Percentiles rank a stretch among this genome's conserved stretches.
These are phyloP conservation scores for Corapipo altera DNA, from an alignment of 2,113 vertebrate species.

Conservation along the genomic window DNA sequence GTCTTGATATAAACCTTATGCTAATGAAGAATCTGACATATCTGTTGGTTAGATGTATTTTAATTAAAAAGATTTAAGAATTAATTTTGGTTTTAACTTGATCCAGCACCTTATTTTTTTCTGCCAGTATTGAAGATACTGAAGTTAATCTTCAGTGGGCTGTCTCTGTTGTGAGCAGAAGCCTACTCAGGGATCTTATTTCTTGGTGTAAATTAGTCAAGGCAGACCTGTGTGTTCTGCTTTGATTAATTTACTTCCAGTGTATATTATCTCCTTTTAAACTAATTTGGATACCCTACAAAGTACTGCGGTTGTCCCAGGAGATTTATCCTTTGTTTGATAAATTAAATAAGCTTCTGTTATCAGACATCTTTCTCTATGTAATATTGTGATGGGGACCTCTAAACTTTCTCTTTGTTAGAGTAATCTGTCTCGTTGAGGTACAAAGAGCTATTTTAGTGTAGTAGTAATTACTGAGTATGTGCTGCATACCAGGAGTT, in stretches of 20 bases:
- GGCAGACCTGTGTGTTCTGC: neutral
- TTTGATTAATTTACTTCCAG: neutral
- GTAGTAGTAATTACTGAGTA: neutral
- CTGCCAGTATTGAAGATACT: neutral
- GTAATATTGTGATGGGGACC: neutral
- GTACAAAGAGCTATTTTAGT: neutral
- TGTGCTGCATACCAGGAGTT: neutral
- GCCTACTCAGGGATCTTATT: neutral
- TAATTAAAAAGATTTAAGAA: neutral
- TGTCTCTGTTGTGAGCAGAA: neutral
- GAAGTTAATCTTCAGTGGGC: neutral
- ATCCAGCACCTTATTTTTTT: neutral
- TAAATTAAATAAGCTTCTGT: neutral
- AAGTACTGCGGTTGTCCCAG: neutral
- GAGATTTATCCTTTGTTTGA: neutral
- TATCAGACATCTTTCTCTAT: neutral
- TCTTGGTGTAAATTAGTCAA: neutral
- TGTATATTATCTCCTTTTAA: neutral
- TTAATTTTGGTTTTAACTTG: neutral
- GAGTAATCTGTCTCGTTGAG: neutral
- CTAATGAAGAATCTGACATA: neutral
- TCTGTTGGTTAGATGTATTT: neutral
- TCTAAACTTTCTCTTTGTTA: slow-evolving; percentile 2
- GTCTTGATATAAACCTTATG: neutral
- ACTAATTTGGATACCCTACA: neutral